Conservation (phyloP, 2,113 vertebrate genomes). For the Cacatua alba region DNA sequence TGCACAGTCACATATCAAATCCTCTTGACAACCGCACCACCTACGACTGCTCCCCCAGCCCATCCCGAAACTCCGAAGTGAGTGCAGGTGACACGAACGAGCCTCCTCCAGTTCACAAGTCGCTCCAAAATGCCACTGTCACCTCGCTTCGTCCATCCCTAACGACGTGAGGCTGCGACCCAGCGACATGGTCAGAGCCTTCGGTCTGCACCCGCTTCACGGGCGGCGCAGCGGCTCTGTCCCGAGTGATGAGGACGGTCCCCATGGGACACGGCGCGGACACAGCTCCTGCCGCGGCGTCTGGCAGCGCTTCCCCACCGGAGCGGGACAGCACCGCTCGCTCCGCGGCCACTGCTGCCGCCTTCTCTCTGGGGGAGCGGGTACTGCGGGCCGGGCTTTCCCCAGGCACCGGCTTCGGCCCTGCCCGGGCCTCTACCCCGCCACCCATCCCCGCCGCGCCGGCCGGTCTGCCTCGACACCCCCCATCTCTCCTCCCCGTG, state of each 20-base stretch:
- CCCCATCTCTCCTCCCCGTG: not conserved
- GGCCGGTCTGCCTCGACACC: not conserved
- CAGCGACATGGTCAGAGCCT: too few relatives aligned
- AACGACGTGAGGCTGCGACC: too few relatives aligned
- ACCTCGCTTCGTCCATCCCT: not conserved
- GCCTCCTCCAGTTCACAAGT: not conserved
- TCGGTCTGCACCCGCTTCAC: not conserved
- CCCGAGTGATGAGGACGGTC: not conserved
- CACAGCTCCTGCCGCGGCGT: too few relatives aligned
- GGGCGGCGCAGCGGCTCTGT: not conserved
- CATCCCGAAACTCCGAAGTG: not conserved
- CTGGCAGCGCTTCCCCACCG: too few relatives aligned
- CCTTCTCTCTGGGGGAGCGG: not conserved
- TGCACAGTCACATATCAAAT: too few relatives aligned
- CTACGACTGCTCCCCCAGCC: not conserved
- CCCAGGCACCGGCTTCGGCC: not conserved
- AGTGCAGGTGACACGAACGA: rapidly evolving
- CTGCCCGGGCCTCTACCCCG: not conserved
- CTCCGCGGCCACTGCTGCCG: not conserved
- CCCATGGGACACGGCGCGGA: not conserved
- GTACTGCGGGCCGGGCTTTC: not conserved
- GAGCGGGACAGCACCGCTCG: not conserved
- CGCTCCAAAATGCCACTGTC: not conserved
- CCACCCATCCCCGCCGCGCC: not conserved
- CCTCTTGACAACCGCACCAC: not conserved